Evolutionary conservation across 2,113 vertebrate species (phyloP), one percentile per base, ranked within the genome.

Genomic region (Amia ocellicauda): DNA sequence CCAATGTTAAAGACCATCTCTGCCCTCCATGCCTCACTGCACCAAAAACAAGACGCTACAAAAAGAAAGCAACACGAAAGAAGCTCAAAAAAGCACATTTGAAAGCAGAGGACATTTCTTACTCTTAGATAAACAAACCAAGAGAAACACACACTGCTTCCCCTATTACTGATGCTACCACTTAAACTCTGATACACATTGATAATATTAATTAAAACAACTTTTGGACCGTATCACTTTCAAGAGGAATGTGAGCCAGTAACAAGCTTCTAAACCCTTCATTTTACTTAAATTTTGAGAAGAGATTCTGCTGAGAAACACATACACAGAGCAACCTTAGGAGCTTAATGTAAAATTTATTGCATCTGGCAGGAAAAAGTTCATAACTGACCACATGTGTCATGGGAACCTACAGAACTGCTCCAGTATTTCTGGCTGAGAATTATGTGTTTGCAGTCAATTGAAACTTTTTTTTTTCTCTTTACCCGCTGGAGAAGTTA

Each of bases 361-460:
- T 68, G 59, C 60, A 64, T 73, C 71, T 71, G 68, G 66, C 66
- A 69, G 55, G 59, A 31, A 63, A 43, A 56, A 29, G 58, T 62
- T 24, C 41, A 47, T 61, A 57, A 68, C 65, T 69, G 56, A 71
- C 60, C 60, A 27, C 59, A 62, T 62, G 63, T 68, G 66, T 68
- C 73, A 72, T 69, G 62, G 63, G 67, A 71, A 69, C 58, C 61
- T 16, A 24, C n/a, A 20, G 47, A 58, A 68, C 56, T 2, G 50
- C 60, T 72, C 63, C 55, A 60, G 54, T 29, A 50, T 63, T 43
- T 58, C 58, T 57, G 51, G 51, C 54, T 36, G 23, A 16, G 41
- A 60, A 65, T 43, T 22, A 42, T 23, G 19, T 56, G 52, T 73
- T 64, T 36, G 31, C 31, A 36, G 31, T 36, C 31, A 36, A 36